These are phyloP conservation scores for Drosophila miranda DNA, from an alignment of 1,140 invertebrate species.

Conservation along the genomic window DNA sequence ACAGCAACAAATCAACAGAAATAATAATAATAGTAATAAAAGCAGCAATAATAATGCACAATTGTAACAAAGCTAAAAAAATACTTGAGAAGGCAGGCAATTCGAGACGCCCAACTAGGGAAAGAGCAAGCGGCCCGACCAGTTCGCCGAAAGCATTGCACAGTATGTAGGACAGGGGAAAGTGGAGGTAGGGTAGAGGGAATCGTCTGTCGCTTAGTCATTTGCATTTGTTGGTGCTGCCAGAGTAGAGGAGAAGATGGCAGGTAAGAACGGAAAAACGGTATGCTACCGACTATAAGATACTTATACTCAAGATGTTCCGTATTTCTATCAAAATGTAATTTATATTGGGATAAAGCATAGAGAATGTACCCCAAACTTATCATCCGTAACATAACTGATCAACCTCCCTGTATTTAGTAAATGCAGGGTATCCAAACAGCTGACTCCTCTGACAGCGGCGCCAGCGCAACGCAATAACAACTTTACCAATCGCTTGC, in stretches of 20 bases:
- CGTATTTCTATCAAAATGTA: no score
- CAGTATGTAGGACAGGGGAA: background rate
- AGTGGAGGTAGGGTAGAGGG: background rate
- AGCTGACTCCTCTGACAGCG: constrained; percentile 42
- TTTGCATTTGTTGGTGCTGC: constrained; percentile 18
- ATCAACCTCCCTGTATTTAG: background rate
- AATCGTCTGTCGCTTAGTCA: constrained; percentile 56
- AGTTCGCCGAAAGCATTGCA: constrained; percentile 13
- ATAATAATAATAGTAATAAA: constrained; percentile 48
- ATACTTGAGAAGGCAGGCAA: constrained; percentile 43
- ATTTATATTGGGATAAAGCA: no score
- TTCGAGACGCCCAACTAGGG: constrained; percentile 48
- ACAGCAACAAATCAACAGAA: constrained; percentile 47
- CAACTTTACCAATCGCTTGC: constrained; percentile 37
- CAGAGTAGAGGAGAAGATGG: constrained; percentile 20
- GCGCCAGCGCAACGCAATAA: constrained; percentile 41
- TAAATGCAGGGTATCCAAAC: constrained; percentile 29
- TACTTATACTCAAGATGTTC: background rate
- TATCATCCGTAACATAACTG: background rate
- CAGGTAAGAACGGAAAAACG: constrained; percentile 12
- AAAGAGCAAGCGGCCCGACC: constrained; percentile 16
- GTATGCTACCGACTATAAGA: background rate
- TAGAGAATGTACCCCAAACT: no score
- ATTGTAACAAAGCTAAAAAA: constrained; percentile 55
- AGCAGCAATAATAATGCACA: constrained; percentile 58